Percentiles rank a stretch among this genome's conserved stretches.
phyloP scores from a whole-genome alignment of 2,888 invertebrate genomes.

The Punctoribates punctum region DNA sequence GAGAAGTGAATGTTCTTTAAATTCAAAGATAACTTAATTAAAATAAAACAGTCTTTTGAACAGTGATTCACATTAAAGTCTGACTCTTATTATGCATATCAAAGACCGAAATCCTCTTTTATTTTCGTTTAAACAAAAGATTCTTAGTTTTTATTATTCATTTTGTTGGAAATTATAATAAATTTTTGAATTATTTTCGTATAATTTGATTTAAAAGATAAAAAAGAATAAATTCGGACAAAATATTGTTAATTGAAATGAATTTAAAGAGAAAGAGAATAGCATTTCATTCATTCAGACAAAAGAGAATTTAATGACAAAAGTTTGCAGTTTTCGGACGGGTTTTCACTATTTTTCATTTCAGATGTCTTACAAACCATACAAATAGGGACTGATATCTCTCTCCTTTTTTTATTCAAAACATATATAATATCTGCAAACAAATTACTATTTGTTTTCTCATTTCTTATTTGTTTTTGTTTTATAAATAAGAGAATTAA shows the following conservation, averaged over 20 bases:
- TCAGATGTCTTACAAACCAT: background rate
- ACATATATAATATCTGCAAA: slow-evolving; percentile 3
- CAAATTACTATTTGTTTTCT: background rate
- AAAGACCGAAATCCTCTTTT: background rate
- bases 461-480: background rate
- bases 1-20: slow-evolving; percentile 13
- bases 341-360: background rate
- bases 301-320: background rate
- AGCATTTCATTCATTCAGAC: background rate
- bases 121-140: background rate
- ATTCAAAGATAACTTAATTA: slow-evolving; percentile 7
- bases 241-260: background rate
- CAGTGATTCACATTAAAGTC: background rate
- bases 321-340: too few species aligned
- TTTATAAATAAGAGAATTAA: background rate
- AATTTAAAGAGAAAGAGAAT: background rate
- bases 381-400: too few species aligned
- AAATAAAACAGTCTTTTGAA: background rate
- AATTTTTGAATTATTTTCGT: background rate
- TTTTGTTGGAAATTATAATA: background rate
- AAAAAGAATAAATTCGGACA: background rate
- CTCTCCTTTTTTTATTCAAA: background rate
- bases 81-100: background rate
- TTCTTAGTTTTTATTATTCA: background rate
- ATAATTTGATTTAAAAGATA: background rate